Percentiles rank a stretch among this genome's conserved stretches.
Evolutionary conservation across 2,113 vertebrate species (phyloP).

Genomic region (Tretioscincus oriximinensis): DNA sequence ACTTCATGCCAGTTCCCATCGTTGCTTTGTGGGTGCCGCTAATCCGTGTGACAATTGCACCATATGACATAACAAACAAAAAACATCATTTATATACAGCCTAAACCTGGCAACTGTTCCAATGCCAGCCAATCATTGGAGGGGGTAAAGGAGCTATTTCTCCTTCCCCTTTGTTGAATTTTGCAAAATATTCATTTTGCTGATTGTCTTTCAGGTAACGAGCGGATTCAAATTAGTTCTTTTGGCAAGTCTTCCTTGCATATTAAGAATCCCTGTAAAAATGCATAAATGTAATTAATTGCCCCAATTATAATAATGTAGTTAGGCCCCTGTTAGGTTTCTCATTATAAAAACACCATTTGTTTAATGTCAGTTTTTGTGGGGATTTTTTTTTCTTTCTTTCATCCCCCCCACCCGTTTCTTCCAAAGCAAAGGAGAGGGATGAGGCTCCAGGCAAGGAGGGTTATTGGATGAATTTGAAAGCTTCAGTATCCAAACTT

Average conservation of each 20-base stretch:
- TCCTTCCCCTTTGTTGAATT: constrained; percentile 18
- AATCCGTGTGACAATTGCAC: no score
- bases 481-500: constrained; percentile 9
- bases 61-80: no score
- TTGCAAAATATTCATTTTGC: constrained; percentile 42
- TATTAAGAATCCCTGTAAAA: constrained; percentile 49
- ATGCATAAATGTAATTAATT: constrained; percentile 65
- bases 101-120: not conserved
- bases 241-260: constrained; percentile 56
- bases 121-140: not conserved
- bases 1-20: no score
- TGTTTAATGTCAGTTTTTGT: constrained; percentile 49
- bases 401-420: no score
- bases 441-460: constrained; percentile 47
- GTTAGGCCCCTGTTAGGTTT: constrained; percentile 57
- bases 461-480: constrained; percentile 20
- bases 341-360: constrained; percentile 43
- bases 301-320: constrained; percentile 62
- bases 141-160: not conserved
- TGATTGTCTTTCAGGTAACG: constrained; percentile 51
- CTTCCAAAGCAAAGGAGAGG: constrained; percentile 23
- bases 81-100: no score
- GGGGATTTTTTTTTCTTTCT: not conserved
- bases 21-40: no score
- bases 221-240: constrained; percentile 48